Percentiles rank a stretch among this genome's conserved stretches.
Conservation (phyloP, 2,113 vertebrate species). For the Oncorhynchus nerka region DNA sequence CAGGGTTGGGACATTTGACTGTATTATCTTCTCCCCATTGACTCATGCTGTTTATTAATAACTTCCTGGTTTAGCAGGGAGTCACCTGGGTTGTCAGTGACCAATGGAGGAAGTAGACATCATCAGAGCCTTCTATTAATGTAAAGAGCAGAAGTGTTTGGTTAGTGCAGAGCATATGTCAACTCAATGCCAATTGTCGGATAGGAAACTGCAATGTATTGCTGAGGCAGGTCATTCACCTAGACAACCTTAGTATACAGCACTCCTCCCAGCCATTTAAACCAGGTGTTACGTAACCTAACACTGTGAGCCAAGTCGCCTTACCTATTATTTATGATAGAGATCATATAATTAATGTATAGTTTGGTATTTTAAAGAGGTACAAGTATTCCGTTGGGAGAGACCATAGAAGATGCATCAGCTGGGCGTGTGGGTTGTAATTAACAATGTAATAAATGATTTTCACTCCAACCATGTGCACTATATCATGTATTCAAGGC, state of each 20-base stretch:
- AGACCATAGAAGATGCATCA: neutral
- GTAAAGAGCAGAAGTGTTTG: too few relatives aligned
- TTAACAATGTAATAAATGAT: neutral
- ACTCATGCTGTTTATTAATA: neutral
- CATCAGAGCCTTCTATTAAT: too few relatives aligned
- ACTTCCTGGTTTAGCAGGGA: neutral
- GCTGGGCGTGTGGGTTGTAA: neutral
- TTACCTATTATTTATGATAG: neutral
- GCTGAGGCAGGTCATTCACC: neutral
- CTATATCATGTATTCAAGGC: too few relatives aligned
- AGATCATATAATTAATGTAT: neutral
- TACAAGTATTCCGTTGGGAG: neutral
- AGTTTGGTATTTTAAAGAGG: neutral
- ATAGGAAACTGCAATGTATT: neutral
- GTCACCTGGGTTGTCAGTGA: neutral
- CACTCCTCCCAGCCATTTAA: neutral
- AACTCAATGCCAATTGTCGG: neutral
- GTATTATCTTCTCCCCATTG: neutral
- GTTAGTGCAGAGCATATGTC: too few relatives aligned
- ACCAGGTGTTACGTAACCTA: neutral
- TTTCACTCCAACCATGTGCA: slow-evolving; percentile 8
- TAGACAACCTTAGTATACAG: neutral
- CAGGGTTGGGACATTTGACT: too few relatives aligned
- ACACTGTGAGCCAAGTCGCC: slow-evolving; percentile 2
- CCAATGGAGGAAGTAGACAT: neutral